Conservation (phyloP, 2,797 vertebrate genomes). For the Lates japonicus region DNA sequence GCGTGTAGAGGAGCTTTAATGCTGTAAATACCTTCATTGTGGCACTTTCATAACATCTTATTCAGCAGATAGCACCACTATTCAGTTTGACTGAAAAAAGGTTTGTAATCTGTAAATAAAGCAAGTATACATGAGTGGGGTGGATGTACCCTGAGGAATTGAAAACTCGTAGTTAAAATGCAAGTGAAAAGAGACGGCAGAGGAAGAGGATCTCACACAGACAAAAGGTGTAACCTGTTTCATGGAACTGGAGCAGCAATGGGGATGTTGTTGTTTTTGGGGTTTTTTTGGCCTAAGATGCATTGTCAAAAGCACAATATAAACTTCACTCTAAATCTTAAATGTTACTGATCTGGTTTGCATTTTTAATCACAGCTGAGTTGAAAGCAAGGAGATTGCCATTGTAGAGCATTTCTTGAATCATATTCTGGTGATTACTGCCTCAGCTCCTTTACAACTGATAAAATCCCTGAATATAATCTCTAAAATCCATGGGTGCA, state of each 20-base stretch:
- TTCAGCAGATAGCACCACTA: neutral
- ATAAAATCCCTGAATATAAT: neutral
- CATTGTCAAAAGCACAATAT: conserved; percentile 29
- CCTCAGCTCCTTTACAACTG: neutral
- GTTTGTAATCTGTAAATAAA: conserved; percentile 37
- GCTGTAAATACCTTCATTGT: neutral
- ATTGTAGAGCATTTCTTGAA: no score
- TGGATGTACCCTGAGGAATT: conserved; percentile 47
- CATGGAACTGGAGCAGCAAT: conserved; percentile 59
- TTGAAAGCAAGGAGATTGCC: no score
- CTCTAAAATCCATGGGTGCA: neutral
- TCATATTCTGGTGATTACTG: neutral
- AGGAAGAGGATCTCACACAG: conserved; percentile 61
- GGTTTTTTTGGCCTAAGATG: neutral
- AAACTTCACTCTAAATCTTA: conserved; percentile 43
- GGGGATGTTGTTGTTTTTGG: conserved; percentile 17
- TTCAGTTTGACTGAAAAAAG: neutral
- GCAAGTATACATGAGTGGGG: conserved; percentile 21
- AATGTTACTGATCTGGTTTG: conserved; percentile 12
- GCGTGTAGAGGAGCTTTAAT: conserved; percentile 4
- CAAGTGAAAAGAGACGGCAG: conserved; percentile 61
- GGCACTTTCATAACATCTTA: neutral
- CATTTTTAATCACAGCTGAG: neutral
- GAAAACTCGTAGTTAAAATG: conserved; percentile 47
- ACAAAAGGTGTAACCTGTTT: conserved; percentile 56